Base-by-base conservation (phyloP, 2,113 vertebrate genomes). In the rabbit (Oryctolagus cuniculus) region DNA sequence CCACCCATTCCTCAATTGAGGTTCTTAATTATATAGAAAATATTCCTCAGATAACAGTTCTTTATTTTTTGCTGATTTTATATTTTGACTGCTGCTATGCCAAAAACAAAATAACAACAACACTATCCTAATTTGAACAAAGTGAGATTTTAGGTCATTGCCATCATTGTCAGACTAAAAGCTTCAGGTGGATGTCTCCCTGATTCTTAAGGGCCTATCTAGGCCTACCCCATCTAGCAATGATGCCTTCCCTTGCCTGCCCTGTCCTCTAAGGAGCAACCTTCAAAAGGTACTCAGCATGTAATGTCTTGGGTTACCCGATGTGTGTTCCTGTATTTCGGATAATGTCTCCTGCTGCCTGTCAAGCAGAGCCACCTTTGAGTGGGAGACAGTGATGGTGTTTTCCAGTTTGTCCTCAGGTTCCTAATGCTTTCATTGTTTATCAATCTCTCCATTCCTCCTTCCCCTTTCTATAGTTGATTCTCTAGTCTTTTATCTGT, bases 21-120 rank as follows among this genome's bases (percentile, higher is more conserved):
- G 7, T 84, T 81, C 36, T 94, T 91, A 70, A 89, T 88, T 95
- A 83, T 78, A 93, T 95, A 61, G 67, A 90, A 91, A 91, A 90
- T 15, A 77, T 72, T 84, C 75, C 51, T 91, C 27, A 87, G 34
- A 70, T 96, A 55, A 70, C 38, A 93, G 13, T 58, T 58, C 55
- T 89, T 86, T 88, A 85, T 93, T 63, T 91, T 81, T 91, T 83
- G 10, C 34, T 95, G 81, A 85, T 25, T 92, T 92, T 89, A 36
- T 38, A 74, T 80, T 90, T 80, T 74, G 15, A 93, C 80, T 89
- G 38, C 29, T 67, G 27, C 22, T 74, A 64, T 6, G 36, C 34
- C 29, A 27, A 34, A 67, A 36, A 72, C 11, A 69, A 77, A 22
- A 44, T 24, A 21, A 64, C 49, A 69, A 24, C 19, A 70, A 78